Evolutionary conservation across 2,888 invertebrate species (phyloP).

Genomic region (Coleophora deauratella): DNA sequence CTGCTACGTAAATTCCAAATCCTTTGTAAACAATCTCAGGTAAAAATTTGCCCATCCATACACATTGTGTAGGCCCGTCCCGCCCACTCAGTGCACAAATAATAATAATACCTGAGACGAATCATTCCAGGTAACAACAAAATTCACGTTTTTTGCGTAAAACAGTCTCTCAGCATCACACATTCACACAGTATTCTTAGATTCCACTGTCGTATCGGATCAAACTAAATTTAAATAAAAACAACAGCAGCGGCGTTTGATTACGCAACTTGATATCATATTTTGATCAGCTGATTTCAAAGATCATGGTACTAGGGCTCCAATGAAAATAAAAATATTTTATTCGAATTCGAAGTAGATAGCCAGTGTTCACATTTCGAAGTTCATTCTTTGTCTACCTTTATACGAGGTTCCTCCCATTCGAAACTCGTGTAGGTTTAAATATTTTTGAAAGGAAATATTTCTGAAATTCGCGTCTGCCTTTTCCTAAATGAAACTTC

Average conservation of each 20-base stretch:
- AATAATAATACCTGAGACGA: slow-evolving; percentile 38
- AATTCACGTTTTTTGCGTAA: slow-evolving; percentile 58
- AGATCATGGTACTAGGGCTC: too few species aligned
- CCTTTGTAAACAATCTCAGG: slow-evolving; percentile 65
- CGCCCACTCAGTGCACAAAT: slow-evolving; percentile 59
- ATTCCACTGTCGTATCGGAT: slow-evolving; percentile 40
- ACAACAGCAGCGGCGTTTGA: slow-evolving; percentile 34
- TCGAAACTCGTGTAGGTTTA: too few species aligned
- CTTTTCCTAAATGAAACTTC: slow-evolving; percentile 32
- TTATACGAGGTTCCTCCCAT: too few species aligned
- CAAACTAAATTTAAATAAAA: slow-evolving; percentile 48
- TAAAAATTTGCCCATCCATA: slow-evolving; percentile 47
- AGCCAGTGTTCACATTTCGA: too few species aligned
- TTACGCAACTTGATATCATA: slow-evolving; percentile 43
- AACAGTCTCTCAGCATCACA: slow-evolving; percentile 46
- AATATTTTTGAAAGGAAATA: slow-evolving; percentile 5
- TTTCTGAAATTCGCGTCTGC: slow-evolving; percentile 20
- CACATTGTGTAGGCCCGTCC: slow-evolving; percentile 47
- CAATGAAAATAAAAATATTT: too few species aligned
- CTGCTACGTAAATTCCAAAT: slow-evolving; percentile 28
- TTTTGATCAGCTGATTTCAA: too few species aligned
- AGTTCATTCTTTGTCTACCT: too few species aligned
- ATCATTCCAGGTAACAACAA: slow-evolving; percentile 57
- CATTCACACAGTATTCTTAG: too few species aligned
- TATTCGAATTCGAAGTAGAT: too few species aligned